Base-by-base conservation (phyloP, 2,888 invertebrate species). In the Petrophora chlorosata region DNA sequence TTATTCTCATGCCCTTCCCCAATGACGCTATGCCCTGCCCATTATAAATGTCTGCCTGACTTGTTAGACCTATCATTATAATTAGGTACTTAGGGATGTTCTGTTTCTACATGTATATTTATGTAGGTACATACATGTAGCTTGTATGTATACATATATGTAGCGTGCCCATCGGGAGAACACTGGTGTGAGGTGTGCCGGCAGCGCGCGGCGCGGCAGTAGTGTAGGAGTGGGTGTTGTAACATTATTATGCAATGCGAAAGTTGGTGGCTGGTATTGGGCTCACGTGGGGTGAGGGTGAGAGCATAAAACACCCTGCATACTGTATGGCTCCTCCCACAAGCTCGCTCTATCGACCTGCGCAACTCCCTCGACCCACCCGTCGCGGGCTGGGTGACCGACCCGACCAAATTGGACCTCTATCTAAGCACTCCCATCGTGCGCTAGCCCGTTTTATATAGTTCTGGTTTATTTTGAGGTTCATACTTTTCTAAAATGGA, bases 301-400 rank as follows among this genome's bases (percentile, higher is more conserved):
- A 86, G 87, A 73, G 90, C 76, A 78, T 83, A 45, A 33, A 51
- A 53, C 90, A 77, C 90, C 80, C 80, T 73, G 76, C 77, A 76
- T 76, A 75, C 53, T 73, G 73, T 74, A 73, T 75, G 73, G 70
- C 79, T 75, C 84, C 79, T 82, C 85, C 85, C 85, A 77, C 48
- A 28, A 38, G 84, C 81, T 73, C 76, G 80, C 81, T 84, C 79
- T 88, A 84, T 87, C 90, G 89, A 89, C 88, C 88, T 86, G 86
- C 86, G 87, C 88, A 75, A 73, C 80, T 79, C 76, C 76, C 79
- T 73, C 73, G 73, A 65, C 56, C 69, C 63, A 64, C 56, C 63
- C 67, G 48, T 43, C 67, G 65, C 69, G 64, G 71, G 73, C 78
- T 76, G 65, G 65, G 67, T 73, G 75, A 73, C 76, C 76, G 69